phyloP scores from a whole-genome alignment of 1,140 invertebrate species.

The Drosophila subobscura region DNA sequence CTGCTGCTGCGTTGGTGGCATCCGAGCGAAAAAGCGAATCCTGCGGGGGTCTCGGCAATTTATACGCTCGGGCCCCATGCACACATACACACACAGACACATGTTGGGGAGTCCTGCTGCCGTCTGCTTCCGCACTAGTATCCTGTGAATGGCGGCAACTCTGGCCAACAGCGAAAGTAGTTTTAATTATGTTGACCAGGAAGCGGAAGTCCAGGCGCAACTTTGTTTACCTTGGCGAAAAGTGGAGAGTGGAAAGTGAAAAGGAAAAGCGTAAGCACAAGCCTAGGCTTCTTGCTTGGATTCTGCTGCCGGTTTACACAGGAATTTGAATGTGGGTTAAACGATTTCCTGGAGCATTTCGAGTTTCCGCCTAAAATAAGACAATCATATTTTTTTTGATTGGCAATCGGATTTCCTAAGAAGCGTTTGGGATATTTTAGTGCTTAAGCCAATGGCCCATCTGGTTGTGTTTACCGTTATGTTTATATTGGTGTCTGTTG shows the following conservation, averaged over 20 bases:
- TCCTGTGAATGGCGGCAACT: slow-evolving; percentile 43
- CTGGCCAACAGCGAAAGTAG: slow-evolving; percentile 58
- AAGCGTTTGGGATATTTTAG: slow-evolving; percentile 18
- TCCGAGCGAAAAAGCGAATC: slow-evolving; percentile 52
- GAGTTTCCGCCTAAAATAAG: slow-evolving; percentile 7
- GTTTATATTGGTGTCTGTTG: background rate
- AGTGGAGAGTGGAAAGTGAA: slow-evolving; percentile 22
- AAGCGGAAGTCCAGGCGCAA: slow-evolving; percentile 63
- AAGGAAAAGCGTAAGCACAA: slow-evolving; percentile 2
- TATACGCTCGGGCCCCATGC: slow-evolving; percentile 47
- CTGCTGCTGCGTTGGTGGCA: slow-evolving; percentile 42
- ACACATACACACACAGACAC: slow-evolving; percentile 28
- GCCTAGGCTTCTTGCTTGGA: no score
- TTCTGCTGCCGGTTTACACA: background rate
- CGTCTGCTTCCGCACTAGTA: slow-evolving; percentile 45
- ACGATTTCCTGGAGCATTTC: background rate
- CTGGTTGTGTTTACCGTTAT: slow-evolving; percentile 7
- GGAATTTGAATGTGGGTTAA: background rate
- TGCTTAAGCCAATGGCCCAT: background rate
- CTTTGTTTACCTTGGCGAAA: slow-evolving; percentile 37
- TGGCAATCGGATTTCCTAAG: background rate
- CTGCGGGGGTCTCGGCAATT: slow-evolving; percentile 62
- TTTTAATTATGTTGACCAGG: slow-evolving; percentile 78
- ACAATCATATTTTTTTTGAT: slow-evolving; percentile 18
- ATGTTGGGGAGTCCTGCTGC: slow-evolving; percentile 15